Base-by-base conservation (phyloP, 2,888 invertebrate species). In the Archips crataeganus region DNA sequence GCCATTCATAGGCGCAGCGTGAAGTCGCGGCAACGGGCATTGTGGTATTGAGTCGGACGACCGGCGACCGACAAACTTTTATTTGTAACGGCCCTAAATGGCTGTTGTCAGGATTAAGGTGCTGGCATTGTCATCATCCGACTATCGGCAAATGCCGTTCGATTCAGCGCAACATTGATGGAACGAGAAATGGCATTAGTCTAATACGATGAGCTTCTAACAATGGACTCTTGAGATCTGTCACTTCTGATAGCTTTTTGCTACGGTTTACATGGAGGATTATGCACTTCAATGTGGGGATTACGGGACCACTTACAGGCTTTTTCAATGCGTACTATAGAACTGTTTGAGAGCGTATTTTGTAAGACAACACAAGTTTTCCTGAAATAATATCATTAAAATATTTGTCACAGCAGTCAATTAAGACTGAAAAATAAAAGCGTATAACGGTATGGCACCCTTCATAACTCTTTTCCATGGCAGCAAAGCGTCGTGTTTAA, bases 391-490 rank as follows among this genome's bases (percentile, higher is more conserved):
- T 88, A 88, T 90, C 90, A 92, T 93, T 93, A 93, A 93, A 91
- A 93, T 92, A 84, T 87, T 89, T 89, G 90, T 88, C 89, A 85
- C 86, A 84, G 87, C 85, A 88, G 87, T 86, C 85, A 92, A 92
- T 91, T 91, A 88, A 79, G 83, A 84, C 63, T 69, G 73, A 64
- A 85, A 87, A 86, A 88, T 87, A 86, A 85, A 86, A 84, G 81
- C 78, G 76, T 80, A 79, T 78, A 78, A 77, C 83, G 80, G 80
- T 82, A 83, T 88, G 83, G 89, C 90, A 83, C 85, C 87, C 81
- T 78, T 88, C 89, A 93, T 94, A 93, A 91, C 83, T 94, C 94
- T 94, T 93, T 93, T 94, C 93, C 93, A 93, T 93, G 86, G 88
- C 86, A 81, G 79, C 82, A 80, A 81, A 80, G 82, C 83, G 87